These are phyloP conservation scores for Drosophila tsacasi DNA, from an alignment of 1,140 invertebrate genomes.

Conservation along the genomic window DNA sequence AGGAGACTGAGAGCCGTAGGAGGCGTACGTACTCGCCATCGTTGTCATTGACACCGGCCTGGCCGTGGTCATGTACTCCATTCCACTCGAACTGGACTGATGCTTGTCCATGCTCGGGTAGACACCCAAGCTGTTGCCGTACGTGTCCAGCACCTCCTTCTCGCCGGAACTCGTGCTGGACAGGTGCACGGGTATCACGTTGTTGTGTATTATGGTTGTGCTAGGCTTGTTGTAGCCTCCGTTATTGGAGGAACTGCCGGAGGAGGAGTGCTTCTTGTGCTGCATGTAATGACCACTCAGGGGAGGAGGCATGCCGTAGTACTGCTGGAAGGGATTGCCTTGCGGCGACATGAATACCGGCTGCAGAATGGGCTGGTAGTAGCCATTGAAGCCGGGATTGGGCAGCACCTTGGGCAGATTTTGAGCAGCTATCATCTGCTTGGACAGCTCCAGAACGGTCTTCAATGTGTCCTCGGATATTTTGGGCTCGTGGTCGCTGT, in stretches of 20 bases:
- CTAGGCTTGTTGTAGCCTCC: constrained; percentile 57
- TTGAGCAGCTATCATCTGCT: constrained; percentile 82
- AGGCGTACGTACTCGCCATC: constrained; percentile 27
- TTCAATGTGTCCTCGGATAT: constrained; percentile 84
- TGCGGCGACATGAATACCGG: constrained; percentile 63
- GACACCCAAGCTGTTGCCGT: constrained; percentile 73
- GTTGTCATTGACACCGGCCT: constrained; percentile 34
- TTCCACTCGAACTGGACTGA: constrained; percentile 5
- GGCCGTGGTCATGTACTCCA: constrained; percentile 61
- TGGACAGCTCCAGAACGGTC: constrained; percentile 81
- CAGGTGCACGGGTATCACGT: constrained; percentile 77
- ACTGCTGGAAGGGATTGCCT: constrained; percentile 69
- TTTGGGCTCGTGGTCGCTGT: constrained; percentile 65
- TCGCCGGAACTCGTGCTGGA: constrained; percentile 72
- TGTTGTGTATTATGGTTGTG: constrained; percentile 84
- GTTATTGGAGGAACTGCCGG: not conserved
- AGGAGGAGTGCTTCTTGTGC: constrained; percentile 39
- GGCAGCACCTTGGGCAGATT: constrained; percentile 79
- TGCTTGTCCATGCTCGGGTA: constrained; percentile 63
- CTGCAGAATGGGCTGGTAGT: constrained; percentile 73
- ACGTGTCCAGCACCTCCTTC: constrained; percentile 72
- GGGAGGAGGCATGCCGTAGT: constrained; percentile 36
- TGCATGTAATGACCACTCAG: constrained; percentile 43
- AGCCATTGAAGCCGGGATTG: constrained; percentile 62
- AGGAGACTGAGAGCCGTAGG: constrained; percentile 43